These are phyloP conservation scores for Corapipo altera DNA, from an alignment of 2,113 vertebrate species.

Conservation along the genomic window DNA sequence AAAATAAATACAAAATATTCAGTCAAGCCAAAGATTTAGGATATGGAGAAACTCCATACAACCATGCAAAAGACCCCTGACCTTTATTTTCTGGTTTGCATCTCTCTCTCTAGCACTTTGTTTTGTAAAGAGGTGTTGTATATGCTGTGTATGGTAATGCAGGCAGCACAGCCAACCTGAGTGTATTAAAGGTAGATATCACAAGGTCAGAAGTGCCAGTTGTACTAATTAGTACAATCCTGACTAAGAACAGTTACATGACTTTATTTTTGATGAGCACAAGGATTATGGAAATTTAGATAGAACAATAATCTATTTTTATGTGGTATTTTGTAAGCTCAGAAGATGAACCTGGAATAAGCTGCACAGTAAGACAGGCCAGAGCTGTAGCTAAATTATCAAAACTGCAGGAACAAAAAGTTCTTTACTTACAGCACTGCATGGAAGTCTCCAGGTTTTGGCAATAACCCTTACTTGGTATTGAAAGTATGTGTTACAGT, in stretches of 20 bases:
- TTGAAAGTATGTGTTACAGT: rapidly evolving
- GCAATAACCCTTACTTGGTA: neutral
- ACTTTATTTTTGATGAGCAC: conserved; percentile 42
- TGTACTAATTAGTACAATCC: conserved; percentile 26
- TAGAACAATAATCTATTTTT: conserved; percentile 55
- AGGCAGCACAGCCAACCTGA: neutral
- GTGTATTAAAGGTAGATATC: neutral
- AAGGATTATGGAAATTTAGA: conserved; percentile 51
- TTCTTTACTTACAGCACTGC: neutral
- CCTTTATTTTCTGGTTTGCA: neutral
- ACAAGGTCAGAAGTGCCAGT: conserved; percentile 28
- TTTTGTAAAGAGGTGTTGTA: neutral
- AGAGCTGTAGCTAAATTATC: neutral
- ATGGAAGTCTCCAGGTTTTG: neutral
- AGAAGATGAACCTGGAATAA: conserved; percentile 27
- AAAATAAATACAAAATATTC: neutral
- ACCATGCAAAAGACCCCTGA: neutral
- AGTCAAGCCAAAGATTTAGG: neutral
- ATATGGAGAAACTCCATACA: neutral
- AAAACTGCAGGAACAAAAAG: neutral
- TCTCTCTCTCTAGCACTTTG: neutral
- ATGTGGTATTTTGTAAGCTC: conserved; percentile 6
- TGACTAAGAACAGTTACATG: conserved; percentile 35
- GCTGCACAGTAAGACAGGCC: neutral
- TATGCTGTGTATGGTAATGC: neutral